A percentile compares a stretch with the other conserved stretches of the same genome.
phyloP scores from a whole-genome alignment of 1,140 invertebrate genomes.

The Xylocopa sonorina region DNA sequence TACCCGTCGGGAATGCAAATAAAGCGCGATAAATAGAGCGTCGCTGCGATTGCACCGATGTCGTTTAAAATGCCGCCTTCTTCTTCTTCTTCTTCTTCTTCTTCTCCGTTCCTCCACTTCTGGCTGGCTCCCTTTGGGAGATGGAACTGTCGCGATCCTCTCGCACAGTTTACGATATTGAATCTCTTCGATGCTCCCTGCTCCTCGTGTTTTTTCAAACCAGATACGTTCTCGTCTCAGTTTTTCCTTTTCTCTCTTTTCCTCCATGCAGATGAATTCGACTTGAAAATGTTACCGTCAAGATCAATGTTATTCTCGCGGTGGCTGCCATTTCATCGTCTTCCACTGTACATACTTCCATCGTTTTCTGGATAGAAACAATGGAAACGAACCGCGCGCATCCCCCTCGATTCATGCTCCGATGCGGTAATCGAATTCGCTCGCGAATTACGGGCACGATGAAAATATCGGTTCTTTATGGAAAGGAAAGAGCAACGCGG shows the following conservation, averaged over 20 bases:
- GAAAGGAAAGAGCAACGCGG: neutral
- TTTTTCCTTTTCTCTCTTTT: neutral
- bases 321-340: no score
- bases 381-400: neutral
- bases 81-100: no score
- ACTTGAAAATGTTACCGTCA: no score
- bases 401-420: neutral
- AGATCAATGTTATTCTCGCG: no score
- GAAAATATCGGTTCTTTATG: slow-evolving; percentile 24
- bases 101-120: neutral
- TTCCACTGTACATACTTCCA: neutral
- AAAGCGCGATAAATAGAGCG: slow-evolving; percentile 65
- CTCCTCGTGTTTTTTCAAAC: neutral
- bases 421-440: slow-evolving; percentile 6
- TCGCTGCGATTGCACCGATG: slow-evolving; percentile 49
- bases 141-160: neutral
- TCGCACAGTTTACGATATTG: neutral
- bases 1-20: slow-evolving; percentile 65
- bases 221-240: neutral
- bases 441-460: neutral
- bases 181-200: neutral
- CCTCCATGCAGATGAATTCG: no score
- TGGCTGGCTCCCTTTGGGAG: no score
- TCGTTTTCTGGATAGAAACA: neutral
- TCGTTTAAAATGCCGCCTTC: slow-evolving; percentile 4